Base-by-base conservation (phyloP, 2,797 vertebrate genomes). In the Halcyon leucocephala region DNA sequence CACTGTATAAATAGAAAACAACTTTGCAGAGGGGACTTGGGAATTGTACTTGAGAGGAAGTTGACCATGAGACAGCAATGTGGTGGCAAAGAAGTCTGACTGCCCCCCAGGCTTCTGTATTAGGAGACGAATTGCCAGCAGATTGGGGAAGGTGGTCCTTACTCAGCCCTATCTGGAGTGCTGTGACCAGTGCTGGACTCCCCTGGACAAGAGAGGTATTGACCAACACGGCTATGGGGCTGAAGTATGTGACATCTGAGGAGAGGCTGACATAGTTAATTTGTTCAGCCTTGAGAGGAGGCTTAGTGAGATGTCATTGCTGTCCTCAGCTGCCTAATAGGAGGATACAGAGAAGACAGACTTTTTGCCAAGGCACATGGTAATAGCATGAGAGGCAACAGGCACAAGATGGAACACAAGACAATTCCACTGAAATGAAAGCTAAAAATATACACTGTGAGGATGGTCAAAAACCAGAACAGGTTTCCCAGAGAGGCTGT, bases 331-430 rank as follows among this genome's bases (percentile, higher is more conserved):
- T 85, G 20, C 28, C 46, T 78, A 49, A 24, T 26, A 8, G 14
- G 22, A 86, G 39, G 11, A 46, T 65, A 14, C 4, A 64, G 28
- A 94, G 25, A 67, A 52, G 9, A 6, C 26, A 49, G 26, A 22
- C 12, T 78, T 62, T 82, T 85, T 16, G 3, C 2, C 4, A n/a
- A 69, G 49, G 11, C 12, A 19, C 1, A 0, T 65, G 31, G 21
- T 4, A 0, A 19, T 61, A 78, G 44, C 25, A 54, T 0, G 0
- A 73, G 31, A 65, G 70, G 42, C n/a, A 70, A 24, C 5, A 74
- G 25, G 41, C 6, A 2, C 39, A 39, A 46, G 19, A 10, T 65
- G 28, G 44, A 84, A 46, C 20, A 35, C 0, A 0, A 0, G 7
- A 11, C 10, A 79, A 31, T 84, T 79, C 28, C 41, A 90, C 1